phyloP scores from a whole-genome alignment of 2,113 vertebrate genomes.

The Zosterops hypoxanthus region DNA sequence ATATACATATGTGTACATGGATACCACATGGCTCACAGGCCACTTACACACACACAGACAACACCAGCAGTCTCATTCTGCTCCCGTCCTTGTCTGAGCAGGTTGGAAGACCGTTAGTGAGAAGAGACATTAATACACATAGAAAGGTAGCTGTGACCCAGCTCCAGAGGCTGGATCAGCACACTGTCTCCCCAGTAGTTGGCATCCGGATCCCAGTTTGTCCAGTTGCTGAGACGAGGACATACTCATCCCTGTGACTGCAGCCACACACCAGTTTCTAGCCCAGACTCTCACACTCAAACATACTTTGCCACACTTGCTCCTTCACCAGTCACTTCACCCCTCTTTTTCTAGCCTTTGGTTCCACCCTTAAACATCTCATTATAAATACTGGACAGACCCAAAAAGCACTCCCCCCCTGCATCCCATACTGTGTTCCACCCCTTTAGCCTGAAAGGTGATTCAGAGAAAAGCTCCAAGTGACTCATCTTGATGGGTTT shows the following conservation, averaged over 20 bases:
- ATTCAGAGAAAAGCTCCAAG: neutral
- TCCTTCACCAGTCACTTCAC: neutral
- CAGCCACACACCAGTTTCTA: neutral
- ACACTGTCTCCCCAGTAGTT: neutral
- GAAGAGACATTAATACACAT: neutral
- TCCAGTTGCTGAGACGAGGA: neutral
- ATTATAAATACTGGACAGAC: neutral
- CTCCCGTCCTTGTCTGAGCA: neutral
- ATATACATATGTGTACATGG: accelerated
- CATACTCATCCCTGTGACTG: neutral
- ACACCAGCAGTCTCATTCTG: neutral
- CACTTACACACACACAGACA: neutral
- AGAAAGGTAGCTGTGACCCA: neutral
- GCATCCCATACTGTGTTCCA: neutral
- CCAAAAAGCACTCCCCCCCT: neutral
- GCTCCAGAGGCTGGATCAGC: neutral
- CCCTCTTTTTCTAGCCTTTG: neutral
- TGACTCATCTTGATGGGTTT: neutral
- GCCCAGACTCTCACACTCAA: neutral
- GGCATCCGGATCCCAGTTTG: neutral
- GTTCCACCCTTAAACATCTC: neutral
- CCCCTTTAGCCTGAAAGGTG: neutral
- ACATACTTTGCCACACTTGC: neutral
- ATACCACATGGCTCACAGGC: neutral
- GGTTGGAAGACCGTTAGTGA: neutral